Conservation (phyloP, 2,113 vertebrate genomes). For the Ptyas mucosa region DNA sequence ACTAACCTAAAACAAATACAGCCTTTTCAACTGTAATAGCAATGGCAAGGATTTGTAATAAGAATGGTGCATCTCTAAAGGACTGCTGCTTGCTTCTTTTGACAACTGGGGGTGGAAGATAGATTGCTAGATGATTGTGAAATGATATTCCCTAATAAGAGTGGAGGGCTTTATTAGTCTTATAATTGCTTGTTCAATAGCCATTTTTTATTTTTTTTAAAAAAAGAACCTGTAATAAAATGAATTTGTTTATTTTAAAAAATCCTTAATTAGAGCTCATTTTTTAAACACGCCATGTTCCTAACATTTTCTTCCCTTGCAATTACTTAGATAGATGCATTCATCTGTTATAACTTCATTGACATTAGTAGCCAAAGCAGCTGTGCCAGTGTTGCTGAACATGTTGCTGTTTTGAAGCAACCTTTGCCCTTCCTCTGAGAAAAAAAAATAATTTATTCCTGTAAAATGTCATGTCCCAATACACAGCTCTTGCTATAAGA, state of each 20-base stretch:
- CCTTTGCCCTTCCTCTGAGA: slow-evolving; percentile 12
- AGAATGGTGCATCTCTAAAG: slow-evolving; percentile 38
- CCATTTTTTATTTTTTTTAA: slow-evolving; percentile 42
- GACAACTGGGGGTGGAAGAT: slow-evolving; percentile 58
- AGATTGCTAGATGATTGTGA: slow-evolving; percentile 54
- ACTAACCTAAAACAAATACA: slow-evolving; percentile 26
- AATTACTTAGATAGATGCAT: slow-evolving; percentile 62
- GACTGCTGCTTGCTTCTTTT: slow-evolving; percentile 42
- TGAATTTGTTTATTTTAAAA: slow-evolving; percentile 59
- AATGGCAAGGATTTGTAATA: slow-evolving; percentile 32
- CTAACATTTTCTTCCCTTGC: slow-evolving; percentile 55
- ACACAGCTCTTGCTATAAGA: slow-evolving; percentile 25
- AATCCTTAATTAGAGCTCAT: slow-evolving; percentile 59
- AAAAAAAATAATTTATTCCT: slow-evolving; percentile 40
- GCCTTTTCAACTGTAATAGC: slow-evolving; percentile 20
- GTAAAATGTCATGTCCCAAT: slow-evolving; percentile 34
- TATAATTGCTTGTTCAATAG: slow-evolving; percentile 61
- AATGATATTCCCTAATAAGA: slow-evolving; percentile 64
- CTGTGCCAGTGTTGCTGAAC: slow-evolving; percentile 6
- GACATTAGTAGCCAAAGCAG: slow-evolving; percentile 40
- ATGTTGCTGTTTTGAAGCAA: slow-evolving; percentile 16
- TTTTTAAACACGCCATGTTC: slow-evolving; percentile 56
- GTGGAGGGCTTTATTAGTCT: slow-evolving; percentile 61
- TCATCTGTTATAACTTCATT: slow-evolving; percentile 48
- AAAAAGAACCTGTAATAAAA: slow-evolving; percentile 51